Conservation (phyloP, 2,113 vertebrate genomes). For the Meriones unguiculatus region DNA sequence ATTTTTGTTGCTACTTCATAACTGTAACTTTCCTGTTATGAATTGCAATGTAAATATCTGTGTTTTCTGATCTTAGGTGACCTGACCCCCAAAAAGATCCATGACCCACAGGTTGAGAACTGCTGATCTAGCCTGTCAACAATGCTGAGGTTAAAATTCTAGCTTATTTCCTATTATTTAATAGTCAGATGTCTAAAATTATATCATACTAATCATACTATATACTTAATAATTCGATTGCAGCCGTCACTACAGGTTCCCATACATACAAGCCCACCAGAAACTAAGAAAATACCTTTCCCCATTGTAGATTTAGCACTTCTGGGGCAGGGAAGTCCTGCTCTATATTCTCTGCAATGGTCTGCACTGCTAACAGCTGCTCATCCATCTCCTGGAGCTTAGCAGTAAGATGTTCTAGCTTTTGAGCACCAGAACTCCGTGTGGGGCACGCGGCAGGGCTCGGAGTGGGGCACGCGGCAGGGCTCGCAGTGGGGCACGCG, state of each 20-base stretch:
- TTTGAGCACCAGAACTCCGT: background rate
- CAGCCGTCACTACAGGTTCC: background rate
- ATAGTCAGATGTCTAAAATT: background rate
- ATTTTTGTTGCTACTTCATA: background rate
- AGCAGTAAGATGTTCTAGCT: slow-evolving; percentile 83
- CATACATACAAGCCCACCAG: background rate
- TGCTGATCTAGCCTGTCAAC: background rate
- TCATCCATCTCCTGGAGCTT: slow-evolving; percentile 90
- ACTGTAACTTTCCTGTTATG: background rate
- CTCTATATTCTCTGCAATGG: slow-evolving; percentile 91
- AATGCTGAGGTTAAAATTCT: background rate
- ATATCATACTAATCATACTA: background rate
- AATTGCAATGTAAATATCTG: background rate
- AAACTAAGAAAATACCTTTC: slow-evolving; percentile 26
- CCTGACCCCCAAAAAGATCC: background rate
- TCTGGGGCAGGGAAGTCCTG: slow-evolving; percentile 88
- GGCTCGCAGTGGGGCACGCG: background rate
- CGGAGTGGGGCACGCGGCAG: background rate
- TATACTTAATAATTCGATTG: background rate
- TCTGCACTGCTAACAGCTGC: slow-evolving; percentile 90
- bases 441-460: background rate
- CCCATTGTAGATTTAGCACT: slow-evolving; percentile 80
- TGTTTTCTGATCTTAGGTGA: background rate
- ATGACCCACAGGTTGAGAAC: background rate
- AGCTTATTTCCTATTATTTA: background rate